phyloP scores from a whole-genome alignment of 2,888 invertebrate species.

The Drosophila niveifrons region DNA sequence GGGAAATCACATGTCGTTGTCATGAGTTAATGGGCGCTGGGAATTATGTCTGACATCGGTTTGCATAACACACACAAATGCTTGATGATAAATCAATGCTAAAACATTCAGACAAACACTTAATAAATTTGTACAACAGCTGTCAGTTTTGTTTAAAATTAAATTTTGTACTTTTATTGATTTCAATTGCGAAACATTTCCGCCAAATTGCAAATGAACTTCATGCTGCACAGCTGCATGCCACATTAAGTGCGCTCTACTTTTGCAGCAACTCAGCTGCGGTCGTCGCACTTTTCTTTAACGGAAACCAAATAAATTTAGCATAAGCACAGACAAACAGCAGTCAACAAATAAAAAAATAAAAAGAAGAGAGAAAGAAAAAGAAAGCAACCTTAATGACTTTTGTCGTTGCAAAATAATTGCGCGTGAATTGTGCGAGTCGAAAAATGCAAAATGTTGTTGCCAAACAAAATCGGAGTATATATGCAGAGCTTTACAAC shows the following conservation, averaged over 20 bases:
- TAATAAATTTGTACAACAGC: not conserved
- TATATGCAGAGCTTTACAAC: constrained; percentile 5
- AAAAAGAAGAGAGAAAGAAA: constrained; percentile 4
- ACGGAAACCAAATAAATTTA: constrained; percentile 70
- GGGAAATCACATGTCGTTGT: constrained; percentile 74
- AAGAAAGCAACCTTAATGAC: constrained; percentile 67
- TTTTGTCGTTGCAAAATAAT: constrained; percentile 79
- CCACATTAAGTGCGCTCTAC: constrained; percentile 13
- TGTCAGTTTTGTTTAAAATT: not conserved
- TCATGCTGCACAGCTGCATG: not conserved
- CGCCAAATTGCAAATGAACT: not conserved
- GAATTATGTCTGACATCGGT: constrained; percentile 43
- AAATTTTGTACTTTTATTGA: not conserved
- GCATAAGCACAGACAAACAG: constrained; percentile 62
- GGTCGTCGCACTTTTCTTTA: constrained; percentile 13
- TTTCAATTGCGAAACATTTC: not conserved
- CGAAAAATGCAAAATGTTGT: constrained; percentile 23
- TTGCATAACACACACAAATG: constrained; percentile 7
- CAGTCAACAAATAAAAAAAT: constrained; percentile 24
- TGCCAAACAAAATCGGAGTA: constrained; percentile 25
- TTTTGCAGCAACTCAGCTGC: constrained; percentile 6
- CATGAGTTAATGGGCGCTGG: constrained; percentile 72
- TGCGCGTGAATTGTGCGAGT: constrained; percentile 72
- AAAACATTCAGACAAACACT: not conserved
- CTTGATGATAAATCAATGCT: constrained; percentile 53